phyloP scores from a whole-genome alignment of 2,113 vertebrate genomes.

The Rynchops niger region DNA sequence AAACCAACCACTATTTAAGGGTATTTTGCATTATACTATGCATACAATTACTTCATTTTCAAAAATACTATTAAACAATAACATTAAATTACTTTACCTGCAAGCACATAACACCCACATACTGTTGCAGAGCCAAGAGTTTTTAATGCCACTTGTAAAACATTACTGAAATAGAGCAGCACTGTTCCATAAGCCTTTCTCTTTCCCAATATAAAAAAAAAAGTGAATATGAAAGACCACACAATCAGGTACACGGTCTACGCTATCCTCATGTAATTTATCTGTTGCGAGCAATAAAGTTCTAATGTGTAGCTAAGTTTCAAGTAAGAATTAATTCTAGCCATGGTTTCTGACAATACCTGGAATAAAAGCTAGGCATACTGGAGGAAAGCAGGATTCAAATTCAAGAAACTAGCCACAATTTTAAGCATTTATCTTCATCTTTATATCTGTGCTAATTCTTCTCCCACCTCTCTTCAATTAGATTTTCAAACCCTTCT shows the following conservation, averaged over 20 bases:
- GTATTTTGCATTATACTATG: background rate
- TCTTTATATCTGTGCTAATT: background rate
- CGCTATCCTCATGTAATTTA: background rate
- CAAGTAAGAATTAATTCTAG: background rate
- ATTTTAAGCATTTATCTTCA: background rate
- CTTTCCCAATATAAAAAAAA: background rate
- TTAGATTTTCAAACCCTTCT: background rate
- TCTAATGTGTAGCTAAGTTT: background rate
- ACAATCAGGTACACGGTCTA: background rate
- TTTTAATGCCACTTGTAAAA: background rate
- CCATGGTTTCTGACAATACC: background rate
- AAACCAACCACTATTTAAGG: background rate
- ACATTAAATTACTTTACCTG: background rate
- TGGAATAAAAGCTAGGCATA: background rate
- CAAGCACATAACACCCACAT: constrained; percentile 2
- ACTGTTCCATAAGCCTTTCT: background rate
- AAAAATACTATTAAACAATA: background rate
- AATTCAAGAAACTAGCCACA: background rate
- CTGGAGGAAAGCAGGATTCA: background rate
- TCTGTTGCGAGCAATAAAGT: background rate
- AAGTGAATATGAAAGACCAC: background rate
- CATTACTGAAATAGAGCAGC: background rate
- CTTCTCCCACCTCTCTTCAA: background rate
- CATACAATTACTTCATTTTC: constrained; percentile 17
- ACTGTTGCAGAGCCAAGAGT: background rate